Evolutionary conservation across 2,888 invertebrate genomes (phyloP).

Genomic region (Agrypnus murinus): DNA sequence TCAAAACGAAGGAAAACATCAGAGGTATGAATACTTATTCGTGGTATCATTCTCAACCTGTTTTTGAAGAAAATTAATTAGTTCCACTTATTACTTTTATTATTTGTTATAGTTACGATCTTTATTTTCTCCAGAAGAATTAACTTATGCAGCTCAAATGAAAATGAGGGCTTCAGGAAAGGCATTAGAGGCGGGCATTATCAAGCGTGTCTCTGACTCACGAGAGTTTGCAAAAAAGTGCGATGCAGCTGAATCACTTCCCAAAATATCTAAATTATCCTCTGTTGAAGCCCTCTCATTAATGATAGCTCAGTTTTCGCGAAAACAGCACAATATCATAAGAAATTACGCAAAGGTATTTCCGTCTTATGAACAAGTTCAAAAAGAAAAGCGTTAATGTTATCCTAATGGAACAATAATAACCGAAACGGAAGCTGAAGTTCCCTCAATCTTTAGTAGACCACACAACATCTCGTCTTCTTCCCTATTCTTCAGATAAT

Average conservation of each 20-base stretch:
- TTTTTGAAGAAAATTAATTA: no score
- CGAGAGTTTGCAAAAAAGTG: not conserved
- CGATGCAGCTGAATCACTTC: not conserved
- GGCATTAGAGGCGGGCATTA: not conserved
- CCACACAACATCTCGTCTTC: not conserved
- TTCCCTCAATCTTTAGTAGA: not conserved
- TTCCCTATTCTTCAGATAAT: not conserved
- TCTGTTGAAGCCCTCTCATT: not conserved
- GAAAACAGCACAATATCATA: not conserved
- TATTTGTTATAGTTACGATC: no score
- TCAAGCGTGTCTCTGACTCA: not conserved
- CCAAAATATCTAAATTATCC: not conserved
- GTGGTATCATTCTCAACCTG: no score
- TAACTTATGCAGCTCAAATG: slow-evolving; percentile 6
- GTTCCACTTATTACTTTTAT: no score
- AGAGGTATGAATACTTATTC: no score
- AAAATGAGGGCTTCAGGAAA: not conserved
- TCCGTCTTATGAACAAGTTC: not conserved
- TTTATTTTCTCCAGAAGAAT: not conserved
- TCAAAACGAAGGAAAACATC: not conserved
- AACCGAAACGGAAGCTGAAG: not conserved
- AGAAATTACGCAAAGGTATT: not conserved
- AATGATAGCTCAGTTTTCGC: not conserved
- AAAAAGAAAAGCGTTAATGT: not conserved
- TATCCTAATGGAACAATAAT: not conserved